Evolutionary conservation across 2,888 invertebrate genomes (phyloP).

Genomic region (Aporophyla nigra): DNA sequence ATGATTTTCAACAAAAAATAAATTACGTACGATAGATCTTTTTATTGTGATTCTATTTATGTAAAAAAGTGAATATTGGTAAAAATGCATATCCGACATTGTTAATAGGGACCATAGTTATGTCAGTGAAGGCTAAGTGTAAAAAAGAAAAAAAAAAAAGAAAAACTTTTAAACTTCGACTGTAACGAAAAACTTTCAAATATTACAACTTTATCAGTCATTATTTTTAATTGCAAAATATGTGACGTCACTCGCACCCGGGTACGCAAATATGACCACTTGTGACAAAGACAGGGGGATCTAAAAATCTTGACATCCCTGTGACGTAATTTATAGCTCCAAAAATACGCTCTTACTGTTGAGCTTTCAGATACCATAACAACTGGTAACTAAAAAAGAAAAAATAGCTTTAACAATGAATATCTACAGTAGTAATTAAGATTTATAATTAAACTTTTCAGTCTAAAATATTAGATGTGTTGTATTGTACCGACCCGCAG

Average conservation of each 20-base stretch:
- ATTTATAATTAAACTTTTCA: slow-evolving; percentile 15
- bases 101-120: too few relatives aligned
- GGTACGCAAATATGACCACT: not conserved
- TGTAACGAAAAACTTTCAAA: not conserved
- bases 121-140: too few relatives aligned
- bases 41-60: too few relatives aligned
- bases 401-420: slow-evolving; percentile 67
- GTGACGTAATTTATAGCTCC: not conserved
- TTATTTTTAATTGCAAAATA: not conserved
- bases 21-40: too few relatives aligned
- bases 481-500: slow-evolving; percentile 18
- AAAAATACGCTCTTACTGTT: not conserved
- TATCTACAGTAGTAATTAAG: slow-evolving; percentile 51
- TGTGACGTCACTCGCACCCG: not conserved
- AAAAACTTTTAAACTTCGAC: not conserved
- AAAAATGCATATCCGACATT: too few relatives aligned
- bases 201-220: not conserved
- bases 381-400: slow-evolving; percentile 7
- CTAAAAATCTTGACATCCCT: not conserved
- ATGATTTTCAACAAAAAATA: too few relatives aligned
- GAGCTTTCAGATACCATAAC: not conserved
- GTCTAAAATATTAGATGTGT: slow-evolving; percentile 13
- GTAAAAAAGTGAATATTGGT: too few relatives aligned
- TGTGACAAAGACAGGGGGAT: not conserved
- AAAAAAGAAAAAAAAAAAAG: too few relatives aligned